Conservation (phyloP, 2,888 invertebrate species). For the Candidula unifasciata region DNA sequence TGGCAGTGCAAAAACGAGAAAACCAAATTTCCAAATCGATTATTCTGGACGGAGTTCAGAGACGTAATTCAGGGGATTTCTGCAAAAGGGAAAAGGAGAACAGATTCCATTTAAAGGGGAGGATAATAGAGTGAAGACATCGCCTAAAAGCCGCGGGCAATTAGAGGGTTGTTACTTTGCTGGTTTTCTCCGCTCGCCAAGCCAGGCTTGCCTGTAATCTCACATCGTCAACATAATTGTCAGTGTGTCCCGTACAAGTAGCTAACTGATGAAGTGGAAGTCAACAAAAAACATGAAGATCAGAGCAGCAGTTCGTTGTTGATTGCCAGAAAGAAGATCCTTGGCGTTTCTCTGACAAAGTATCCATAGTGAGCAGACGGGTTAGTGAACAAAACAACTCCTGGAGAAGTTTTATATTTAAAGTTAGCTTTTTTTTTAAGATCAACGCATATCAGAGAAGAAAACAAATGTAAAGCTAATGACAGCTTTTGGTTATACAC, state of each 20-base stretch:
- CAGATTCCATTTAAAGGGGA: conserved; percentile 33
- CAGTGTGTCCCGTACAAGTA: conserved; percentile 29
- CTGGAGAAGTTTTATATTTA: too few relatives aligned
- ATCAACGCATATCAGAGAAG: too few relatives aligned
- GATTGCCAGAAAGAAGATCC: background rate
- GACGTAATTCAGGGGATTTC: conserved; percentile 14
- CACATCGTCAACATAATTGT: conserved; percentile 38
- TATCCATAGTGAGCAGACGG: background rate
- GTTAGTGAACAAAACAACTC: too few relatives aligned
- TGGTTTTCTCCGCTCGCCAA: conserved; percentile 6
- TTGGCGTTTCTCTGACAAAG: background rate
- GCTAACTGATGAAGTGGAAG: background rate
- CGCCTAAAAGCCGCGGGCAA: conserved; percentile 45
- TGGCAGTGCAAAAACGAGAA: background rate
- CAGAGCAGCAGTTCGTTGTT: background rate
- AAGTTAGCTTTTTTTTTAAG: too few relatives aligned
- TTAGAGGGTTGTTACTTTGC: conserved; percentile 36
- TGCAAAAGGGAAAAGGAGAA: background rate
- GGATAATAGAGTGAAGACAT: conserved; percentile 48
- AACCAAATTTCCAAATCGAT: background rate
- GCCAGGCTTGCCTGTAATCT: conserved; percentile 18
- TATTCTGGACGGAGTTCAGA: conserved; percentile 5
- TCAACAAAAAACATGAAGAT: background rate
- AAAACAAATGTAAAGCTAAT: too few relatives aligned
- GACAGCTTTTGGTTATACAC: too few relatives aligned